A percentile compares a stretch with the other conserved stretches of the same genome.
Conservation (phyloP, 2,888 invertebrate species). For the Thymelicus sylvestris region DNA sequence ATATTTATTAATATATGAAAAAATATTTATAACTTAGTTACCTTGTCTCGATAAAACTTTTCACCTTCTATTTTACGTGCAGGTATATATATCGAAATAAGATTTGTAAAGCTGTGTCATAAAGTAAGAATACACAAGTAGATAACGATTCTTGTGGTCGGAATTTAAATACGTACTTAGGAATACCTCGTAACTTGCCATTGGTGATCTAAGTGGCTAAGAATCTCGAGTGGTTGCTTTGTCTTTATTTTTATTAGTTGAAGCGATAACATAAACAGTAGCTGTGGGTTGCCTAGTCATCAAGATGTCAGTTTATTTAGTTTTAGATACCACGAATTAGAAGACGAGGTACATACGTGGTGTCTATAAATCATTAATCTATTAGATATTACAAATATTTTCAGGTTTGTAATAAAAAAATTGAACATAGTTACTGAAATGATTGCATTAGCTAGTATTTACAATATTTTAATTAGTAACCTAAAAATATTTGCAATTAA, state of each 20-base stretch:
- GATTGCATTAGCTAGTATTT: no score
- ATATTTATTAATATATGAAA: no score
- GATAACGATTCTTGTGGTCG: neutral
- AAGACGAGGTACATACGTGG: neutral
- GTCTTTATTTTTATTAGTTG: constrained; percentile 44
- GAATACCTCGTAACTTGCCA: constrained; percentile 3
- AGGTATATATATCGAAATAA: no score
- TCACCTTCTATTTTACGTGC: no score
- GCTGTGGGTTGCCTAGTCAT: constrained; percentile 43
- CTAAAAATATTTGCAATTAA: no score
- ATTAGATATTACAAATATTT: no score
- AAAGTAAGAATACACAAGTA: constrained; percentile 7
- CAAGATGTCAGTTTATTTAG: constrained; percentile 17
- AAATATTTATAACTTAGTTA: no score
- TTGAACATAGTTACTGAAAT: no score
- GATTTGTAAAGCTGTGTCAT: constrained; percentile 4
- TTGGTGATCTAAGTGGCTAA: constrained; percentile 31
- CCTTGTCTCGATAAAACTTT: no score
- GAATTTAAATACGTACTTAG: constrained; percentile 25
- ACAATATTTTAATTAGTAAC: no score
- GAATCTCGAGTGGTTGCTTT: constrained; percentile 28
- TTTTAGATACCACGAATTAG: constrained; percentile 14
- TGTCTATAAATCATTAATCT: no score
- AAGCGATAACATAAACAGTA: constrained; percentile 60
- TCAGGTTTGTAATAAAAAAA: no score